These are phyloP conservation scores for Rallus crepitans DNA, from an alignment of 2,797 vertebrate species.

Conservation along the genomic window DNA sequence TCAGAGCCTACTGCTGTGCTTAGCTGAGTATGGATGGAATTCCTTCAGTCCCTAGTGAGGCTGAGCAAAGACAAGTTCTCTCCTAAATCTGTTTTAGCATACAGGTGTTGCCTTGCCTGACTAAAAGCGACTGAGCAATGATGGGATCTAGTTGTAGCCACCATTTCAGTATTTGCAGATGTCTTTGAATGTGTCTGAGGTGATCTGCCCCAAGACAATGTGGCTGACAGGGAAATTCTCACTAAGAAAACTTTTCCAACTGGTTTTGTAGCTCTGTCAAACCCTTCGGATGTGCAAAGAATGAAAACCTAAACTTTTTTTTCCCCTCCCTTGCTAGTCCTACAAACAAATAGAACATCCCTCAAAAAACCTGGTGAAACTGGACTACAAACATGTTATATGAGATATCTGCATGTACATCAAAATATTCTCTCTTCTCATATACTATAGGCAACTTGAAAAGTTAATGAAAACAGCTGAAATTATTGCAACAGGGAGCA, in stretches of 20 bases:
- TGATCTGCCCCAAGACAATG: not conserved
- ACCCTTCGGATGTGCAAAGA: not conserved
- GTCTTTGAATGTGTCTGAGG: not conserved
- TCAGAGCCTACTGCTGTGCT: not conserved
- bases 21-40: not conserved
- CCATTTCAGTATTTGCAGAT: not conserved
- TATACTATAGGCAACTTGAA: not conserved
- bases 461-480: not conserved
- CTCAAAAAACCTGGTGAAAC: not conserved
- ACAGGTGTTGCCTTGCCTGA: not conserved
- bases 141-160: not conserved
- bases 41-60: not conserved
- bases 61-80: not conserved
- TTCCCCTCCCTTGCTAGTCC: not conserved
- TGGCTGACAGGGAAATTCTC: not conserved
- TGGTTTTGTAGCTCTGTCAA: not conserved
- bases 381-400: not conserved
- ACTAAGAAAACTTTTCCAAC: not conserved
- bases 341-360: not conserved
- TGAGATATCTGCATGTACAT: not conserved
- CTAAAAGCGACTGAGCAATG: not conserved
- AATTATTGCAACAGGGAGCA: not conserved
- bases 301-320: not conserved
- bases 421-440: not conserved
- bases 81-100: not conserved